Conservation (phyloP, 2,113 vertebrate genomes). For the Vicugna pacos region DNA sequence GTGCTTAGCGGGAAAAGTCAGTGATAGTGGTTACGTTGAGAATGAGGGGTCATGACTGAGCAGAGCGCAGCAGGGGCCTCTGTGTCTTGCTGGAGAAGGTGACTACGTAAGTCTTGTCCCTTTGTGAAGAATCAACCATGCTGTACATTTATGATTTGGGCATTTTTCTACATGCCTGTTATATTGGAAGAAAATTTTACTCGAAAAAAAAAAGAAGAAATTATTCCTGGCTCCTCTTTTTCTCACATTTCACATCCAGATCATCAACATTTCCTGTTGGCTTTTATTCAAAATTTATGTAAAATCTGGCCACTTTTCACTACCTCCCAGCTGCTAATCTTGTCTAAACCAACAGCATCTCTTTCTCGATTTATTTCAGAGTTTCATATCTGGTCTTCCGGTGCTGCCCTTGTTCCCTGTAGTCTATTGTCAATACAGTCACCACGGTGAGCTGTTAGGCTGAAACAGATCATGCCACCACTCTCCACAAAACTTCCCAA, state of each 20-base stretch:
- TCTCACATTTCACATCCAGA: background rate
- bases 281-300: background rate
- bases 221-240: slow-evolving; percentile 38
- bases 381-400: background rate
- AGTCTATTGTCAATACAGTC: background rate
- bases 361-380: background rate
- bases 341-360: background rate
- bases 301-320: background rate
- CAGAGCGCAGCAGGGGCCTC: background rate
- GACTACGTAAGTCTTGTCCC: background rate
- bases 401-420: background rate
- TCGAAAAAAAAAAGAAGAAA: background rate
- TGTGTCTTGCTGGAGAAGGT: background rate
- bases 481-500: background rate
- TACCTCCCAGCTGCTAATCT: background rate
- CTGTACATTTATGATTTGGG: background rate
- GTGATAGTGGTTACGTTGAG: background rate
- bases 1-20: background rate
- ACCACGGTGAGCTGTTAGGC: background rate
- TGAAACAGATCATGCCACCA: background rate
- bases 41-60: background rate
- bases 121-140: background rate
- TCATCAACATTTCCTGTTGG: background rate
- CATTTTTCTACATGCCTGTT: background rate
- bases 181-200: background rate